Evolutionary conservation across 2,888 invertebrate genomes (phyloP).

Genomic region (Drosophila formosana): DNA sequence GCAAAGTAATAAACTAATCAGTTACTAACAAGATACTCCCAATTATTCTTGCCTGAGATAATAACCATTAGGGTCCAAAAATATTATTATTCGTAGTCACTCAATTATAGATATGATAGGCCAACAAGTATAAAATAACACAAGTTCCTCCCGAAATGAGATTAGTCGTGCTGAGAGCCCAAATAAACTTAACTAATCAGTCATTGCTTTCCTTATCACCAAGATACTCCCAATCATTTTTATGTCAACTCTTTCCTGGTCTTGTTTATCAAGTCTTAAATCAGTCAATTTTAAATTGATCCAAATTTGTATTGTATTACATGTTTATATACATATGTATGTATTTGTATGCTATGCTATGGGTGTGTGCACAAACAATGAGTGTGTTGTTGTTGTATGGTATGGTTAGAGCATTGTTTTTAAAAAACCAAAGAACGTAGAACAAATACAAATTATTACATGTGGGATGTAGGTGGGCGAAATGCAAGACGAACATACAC

Average conservation of each 20-base stretch:
- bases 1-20: too few species aligned
- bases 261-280: background rate
- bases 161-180: background rate
- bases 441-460: constrained; percentile 62
- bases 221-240: background rate
- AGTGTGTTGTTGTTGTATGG: constrained; percentile 39
- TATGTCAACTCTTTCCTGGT: background rate
- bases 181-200: background rate
- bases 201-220: background rate
- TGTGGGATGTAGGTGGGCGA: constrained; percentile 28
- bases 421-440: constrained; percentile 66
- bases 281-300: background rate
- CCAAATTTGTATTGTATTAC: constrained; percentile 43
- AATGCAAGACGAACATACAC: constrained; percentile 26
- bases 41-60: background rate
- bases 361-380: constrained; percentile 57
- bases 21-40: background rate
- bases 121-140: too few species aligned
- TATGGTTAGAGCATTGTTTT: constrained; percentile 63
- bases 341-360: constrained; percentile 11
- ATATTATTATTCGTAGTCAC: too few species aligned
- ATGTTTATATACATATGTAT: constrained; percentile 25
- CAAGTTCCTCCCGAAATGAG: too few species aligned
- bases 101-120: too few species aligned
- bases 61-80: too few species aligned